Conservation (phyloP, 2,797 vertebrate species). For the Mareca strepera region DNA sequence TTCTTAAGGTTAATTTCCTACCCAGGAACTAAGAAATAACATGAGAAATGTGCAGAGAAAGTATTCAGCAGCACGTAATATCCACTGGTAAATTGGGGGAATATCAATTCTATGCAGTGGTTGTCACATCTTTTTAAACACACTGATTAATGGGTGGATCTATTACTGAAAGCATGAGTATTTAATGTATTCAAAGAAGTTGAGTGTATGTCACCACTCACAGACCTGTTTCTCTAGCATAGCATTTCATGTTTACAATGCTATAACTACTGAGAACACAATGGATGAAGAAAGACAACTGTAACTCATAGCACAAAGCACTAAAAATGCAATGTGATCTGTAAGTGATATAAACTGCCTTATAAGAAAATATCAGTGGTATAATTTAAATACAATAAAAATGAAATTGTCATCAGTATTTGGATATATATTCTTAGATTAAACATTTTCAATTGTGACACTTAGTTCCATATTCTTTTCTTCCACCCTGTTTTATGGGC, state of each 20-base stretch:
- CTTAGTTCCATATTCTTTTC: constrained; percentile 52
- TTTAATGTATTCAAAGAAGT: constrained; percentile 59
- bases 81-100: not conserved
- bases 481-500: constrained; percentile 41
- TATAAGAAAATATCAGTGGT: constrained; percentile 6
- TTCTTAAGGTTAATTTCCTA: not conserved
- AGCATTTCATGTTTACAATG: not conserved
- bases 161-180: constrained; percentile 53
- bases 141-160: constrained; percentile 53
- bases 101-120: not conserved
- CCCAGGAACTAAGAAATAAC: not conserved
- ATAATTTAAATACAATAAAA: constrained; percentile 24
- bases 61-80: not conserved
- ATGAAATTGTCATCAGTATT: constrained; percentile 20
- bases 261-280: constrained; percentile 23
- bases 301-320: constrained; percentile 30
- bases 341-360: constrained; percentile 32
- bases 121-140: constrained; percentile 57
- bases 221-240: not conserved
- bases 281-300: not conserved
- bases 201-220: constrained; percentile 28
- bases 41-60: constrained; percentile 1
- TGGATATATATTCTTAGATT: constrained; percentile 5
- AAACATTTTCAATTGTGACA: constrained; percentile 42
- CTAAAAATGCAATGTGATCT: constrained; percentile 31